Evolutionary conservation across 1,140 invertebrate species (phyloP).

Genomic region (Lordiphosa stackelbergi): DNA sequence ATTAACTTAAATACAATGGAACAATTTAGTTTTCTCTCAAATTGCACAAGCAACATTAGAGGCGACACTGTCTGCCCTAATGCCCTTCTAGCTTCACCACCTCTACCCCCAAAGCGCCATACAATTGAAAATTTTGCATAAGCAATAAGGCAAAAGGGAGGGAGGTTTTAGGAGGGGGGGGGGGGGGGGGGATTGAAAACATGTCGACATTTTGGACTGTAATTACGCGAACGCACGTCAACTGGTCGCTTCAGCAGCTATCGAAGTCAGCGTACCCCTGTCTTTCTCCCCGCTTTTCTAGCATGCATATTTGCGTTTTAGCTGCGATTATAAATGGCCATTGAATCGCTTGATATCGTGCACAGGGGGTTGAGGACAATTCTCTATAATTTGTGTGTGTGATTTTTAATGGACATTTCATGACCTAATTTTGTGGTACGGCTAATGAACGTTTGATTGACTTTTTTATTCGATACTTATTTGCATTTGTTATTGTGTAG

Average conservation of each 20-base stretch:
- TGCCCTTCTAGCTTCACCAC: neutral
- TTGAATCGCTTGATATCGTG: slow-evolving; percentile 30
- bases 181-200: neutral
- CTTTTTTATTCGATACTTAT: slow-evolving; percentile 5
- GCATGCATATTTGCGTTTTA: slow-evolving; percentile 51
- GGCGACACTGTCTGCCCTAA: slow-evolving; percentile 20
- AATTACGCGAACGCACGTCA: slow-evolving; percentile 68
- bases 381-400: slow-evolving; percentile 44
- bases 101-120: slow-evolving; percentile 4
- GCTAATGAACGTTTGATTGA: slow-evolving; percentile 50
- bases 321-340: slow-evolving; percentile 34
- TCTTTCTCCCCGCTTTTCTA: neutral
- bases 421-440: slow-evolving; percentile 50
- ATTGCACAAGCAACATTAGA: slow-evolving; percentile 52
- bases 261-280: slow-evolving; percentile 37
- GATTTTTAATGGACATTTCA: slow-evolving; percentile 58
- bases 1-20: slow-evolving; percentile 76
- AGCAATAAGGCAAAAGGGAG: slow-evolving; percentile 16
- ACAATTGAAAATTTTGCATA: slow-evolving; percentile 69
- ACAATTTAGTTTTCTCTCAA: slow-evolving; percentile 68
- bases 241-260: slow-evolving; percentile 52
- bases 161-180: no score
- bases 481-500: slow-evolving; percentile 8
- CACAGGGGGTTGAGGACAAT: slow-evolving; percentile 15
- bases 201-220: slow-evolving; percentile 57